Evolutionary conservation across 2,888 invertebrate genomes (phyloP).

Genomic region (Crematogaster levior): DNA sequence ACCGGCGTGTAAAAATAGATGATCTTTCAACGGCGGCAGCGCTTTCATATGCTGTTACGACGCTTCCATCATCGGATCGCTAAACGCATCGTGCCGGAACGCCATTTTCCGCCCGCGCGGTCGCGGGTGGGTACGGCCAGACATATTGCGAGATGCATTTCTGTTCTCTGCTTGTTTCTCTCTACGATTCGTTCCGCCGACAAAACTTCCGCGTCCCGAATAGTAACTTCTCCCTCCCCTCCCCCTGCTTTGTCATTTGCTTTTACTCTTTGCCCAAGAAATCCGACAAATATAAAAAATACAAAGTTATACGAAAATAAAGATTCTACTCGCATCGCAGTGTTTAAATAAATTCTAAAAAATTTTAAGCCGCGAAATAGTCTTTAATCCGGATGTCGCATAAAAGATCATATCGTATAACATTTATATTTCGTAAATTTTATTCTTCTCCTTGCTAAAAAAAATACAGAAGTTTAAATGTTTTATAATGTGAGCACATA

Average conservation of each 20-base stretch:
- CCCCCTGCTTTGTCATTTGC: constrained; percentile 18
- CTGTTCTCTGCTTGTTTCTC: constrained; percentile 33
- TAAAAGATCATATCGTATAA: too few relatives aligned
- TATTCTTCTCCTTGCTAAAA: neutral
- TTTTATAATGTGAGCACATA: neutral
- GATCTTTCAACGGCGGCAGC: constrained; percentile 40
- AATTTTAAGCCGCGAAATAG: too few relatives aligned
- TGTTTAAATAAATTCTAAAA: neutral
- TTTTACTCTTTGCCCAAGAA: neutral
- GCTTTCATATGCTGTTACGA: constrained; percentile 59
- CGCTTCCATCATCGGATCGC: constrained; percentile 61
- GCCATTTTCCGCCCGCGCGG: constrained; percentile 35
- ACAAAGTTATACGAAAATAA: neutral
- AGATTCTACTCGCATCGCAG: neutral
- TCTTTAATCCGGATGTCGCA: too few relatives aligned
- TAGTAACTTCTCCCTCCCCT: constrained; percentile 14
- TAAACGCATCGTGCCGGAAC: constrained; percentile 49
- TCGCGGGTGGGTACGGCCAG: constrained; percentile 17
- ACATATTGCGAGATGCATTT: constrained; percentile 19
- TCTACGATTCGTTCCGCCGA: constrained; percentile 2
- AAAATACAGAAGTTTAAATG: neutral
- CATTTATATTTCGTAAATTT: neutral
- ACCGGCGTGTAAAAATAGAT: constrained; percentile 66
- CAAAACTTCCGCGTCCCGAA: constrained; percentile 10
- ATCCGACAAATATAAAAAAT: neutral